Conservation (phyloP, 2,797 vertebrate species). For the Mormyrus hasselquistii region DNA sequence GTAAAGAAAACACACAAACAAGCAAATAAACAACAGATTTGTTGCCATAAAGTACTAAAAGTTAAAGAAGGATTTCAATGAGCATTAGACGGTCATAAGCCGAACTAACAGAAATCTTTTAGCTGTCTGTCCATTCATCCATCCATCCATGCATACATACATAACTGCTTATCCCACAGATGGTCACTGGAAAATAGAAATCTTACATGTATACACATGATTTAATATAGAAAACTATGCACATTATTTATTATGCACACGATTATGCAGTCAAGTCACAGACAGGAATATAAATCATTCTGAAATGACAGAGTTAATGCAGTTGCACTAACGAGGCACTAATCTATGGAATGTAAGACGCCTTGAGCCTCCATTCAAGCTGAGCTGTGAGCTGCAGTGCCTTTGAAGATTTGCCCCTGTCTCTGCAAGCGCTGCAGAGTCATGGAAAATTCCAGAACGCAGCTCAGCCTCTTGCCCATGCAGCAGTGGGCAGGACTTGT, state of each 20-base stretch:
- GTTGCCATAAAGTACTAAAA: background rate
- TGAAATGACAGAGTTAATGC: constrained; percentile 3
- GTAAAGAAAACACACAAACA: background rate
- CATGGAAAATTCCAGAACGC: constrained; percentile 14
- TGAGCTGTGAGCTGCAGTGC: background rate
- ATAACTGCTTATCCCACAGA: background rate
- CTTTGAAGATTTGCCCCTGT: background rate
- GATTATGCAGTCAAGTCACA: background rate
- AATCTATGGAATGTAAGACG: background rate
- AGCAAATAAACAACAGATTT: background rate
- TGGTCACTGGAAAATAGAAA: background rate
- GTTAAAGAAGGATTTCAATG: background rate
- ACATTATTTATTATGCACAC: background rate
- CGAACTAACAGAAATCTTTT: background rate
- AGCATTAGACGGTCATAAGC: background rate
- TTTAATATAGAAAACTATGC: background rate
- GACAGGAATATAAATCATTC: background rate
- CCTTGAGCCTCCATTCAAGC: background rate
- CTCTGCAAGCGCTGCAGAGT: background rate
- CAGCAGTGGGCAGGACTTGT: background rate
- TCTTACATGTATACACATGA: background rate
- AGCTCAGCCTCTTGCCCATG: background rate
- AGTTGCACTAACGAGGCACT: background rate
- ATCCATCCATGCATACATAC: background rate
- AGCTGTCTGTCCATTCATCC: background rate